Conservation (phyloP, 2,113 vertebrate species). For the Thalassoma bifasciatum region DNA sequence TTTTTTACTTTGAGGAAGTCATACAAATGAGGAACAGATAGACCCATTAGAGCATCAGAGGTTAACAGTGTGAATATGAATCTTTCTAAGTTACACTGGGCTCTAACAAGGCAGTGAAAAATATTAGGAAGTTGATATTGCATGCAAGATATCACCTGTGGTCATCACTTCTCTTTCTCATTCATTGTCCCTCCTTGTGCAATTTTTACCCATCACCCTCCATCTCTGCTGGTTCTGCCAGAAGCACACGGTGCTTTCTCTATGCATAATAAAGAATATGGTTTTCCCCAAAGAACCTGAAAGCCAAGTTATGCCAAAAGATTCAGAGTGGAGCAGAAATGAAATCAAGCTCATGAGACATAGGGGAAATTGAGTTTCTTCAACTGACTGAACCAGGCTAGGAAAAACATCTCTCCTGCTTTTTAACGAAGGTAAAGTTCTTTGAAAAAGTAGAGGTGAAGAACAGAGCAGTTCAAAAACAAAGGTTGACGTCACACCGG, state of each 20-base stretch:
- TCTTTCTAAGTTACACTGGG: background rate
- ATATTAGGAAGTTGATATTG: background rate
- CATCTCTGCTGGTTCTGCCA: constrained; percentile 8
- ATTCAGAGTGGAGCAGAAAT: constrained; percentile 26
- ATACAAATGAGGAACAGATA: too few relatives aligned
- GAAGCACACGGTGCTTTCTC: constrained; percentile 12
- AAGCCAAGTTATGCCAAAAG: constrained; percentile 53
- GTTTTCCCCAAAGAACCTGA: constrained; percentile 55
- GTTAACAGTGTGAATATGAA: background rate
- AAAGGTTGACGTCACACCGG: background rate
- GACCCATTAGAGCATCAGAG: too few relatives aligned
- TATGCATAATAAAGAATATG: constrained; percentile 66
- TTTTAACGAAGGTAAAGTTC: background rate
- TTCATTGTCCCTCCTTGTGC: background rate
- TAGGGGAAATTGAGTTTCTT: background rate
- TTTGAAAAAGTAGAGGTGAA: background rate
- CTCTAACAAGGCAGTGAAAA: background rate
- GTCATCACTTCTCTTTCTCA: background rate
- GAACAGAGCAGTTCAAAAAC: background rate
- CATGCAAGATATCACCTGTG: background rate
- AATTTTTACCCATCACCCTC: background rate
- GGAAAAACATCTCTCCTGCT: background rate
- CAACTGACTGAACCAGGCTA: constrained; percentile 3
- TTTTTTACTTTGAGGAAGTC: too few relatives aligned
- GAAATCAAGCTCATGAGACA: constrained; percentile 40